phyloP scores from a whole-genome alignment of 2,888 invertebrate genomes.

The Leptinotarsa peninsularis region DNA sequence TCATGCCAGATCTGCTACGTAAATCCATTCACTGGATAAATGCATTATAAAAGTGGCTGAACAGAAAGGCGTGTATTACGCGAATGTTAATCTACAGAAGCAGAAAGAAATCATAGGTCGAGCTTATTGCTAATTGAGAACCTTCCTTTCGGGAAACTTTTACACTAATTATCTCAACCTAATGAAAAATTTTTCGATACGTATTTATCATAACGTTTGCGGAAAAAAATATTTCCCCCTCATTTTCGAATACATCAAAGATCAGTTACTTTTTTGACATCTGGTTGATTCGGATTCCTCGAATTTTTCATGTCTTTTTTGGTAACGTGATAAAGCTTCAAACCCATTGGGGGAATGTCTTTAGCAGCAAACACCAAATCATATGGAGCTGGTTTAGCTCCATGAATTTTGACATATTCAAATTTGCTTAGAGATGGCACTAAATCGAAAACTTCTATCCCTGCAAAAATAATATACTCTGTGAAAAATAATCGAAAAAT shows the following conservation, averaged over 20 bases:
- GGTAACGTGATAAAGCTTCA: conserved; percentile 71
- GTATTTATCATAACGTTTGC: no score
- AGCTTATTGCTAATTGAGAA: not conserved
- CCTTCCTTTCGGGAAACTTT: no score
- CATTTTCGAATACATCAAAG: no score
- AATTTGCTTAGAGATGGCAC: conserved; percentile 44
- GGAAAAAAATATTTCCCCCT: no score
- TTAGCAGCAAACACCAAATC: conserved; percentile 79
- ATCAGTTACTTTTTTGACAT: not conserved
- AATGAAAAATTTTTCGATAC: no score
- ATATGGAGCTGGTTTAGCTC: conserved; percentile 54
- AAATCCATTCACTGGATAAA: no score
- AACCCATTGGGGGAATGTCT: conserved; percentile 76
- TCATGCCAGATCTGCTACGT: no score
- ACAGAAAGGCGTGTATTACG: no score
- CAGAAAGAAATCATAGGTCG: no score
- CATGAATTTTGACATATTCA: conserved; percentile 30
- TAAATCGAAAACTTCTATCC: conserved; percentile 44
- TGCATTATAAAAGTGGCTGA: no score
- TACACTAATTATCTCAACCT: no score
- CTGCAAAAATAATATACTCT: conserved; percentile 33
- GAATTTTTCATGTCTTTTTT: conserved; percentile 25
- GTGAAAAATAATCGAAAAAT: not conserved
- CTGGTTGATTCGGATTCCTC: not conserved
- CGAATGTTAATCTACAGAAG: no score